Percentiles rank a stretch among this genome's conserved stretches.
Conservation (phyloP, 1,140 invertebrate species). For the Drosophila pseudoobscura region DNA sequence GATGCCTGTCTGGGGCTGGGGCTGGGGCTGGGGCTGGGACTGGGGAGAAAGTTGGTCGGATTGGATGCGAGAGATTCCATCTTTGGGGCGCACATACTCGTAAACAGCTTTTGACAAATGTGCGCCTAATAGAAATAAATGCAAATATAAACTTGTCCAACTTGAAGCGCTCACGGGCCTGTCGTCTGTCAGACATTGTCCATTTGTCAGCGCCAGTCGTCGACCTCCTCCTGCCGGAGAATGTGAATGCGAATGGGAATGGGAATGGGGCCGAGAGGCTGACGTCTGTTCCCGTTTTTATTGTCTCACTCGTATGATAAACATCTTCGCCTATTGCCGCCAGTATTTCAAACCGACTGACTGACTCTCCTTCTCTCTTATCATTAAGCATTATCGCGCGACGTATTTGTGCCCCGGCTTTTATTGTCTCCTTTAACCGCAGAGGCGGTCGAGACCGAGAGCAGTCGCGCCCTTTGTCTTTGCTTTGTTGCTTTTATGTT, state of each 20-base stretch:
- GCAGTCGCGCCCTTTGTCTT: constrained; percentile 41
- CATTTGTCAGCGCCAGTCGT: constrained; percentile 71
- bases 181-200: constrained; percentile 74
- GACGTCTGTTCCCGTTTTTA: constrained; percentile 72
- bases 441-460: constrained; percentile 22
- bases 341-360: constrained; percentile 56
- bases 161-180: constrained; percentile 60
- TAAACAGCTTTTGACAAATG: constrained; percentile 81
- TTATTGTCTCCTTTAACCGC: constrained; percentile 60
- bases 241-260: neutral
- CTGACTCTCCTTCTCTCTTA: constrained; percentile 49
- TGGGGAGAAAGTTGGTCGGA: neutral
- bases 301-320: constrained; percentile 79
- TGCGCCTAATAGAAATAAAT: constrained; percentile 81
- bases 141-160: constrained; percentile 82
- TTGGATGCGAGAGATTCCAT: neutral
- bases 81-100: constrained; percentile 45
- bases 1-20: constrained; percentile 27
- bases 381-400: constrained; percentile 78
- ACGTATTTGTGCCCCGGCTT: constrained; percentile 53
- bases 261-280: constrained; percentile 26
- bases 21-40: neutral
- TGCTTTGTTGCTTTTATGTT: constrained; percentile 80
- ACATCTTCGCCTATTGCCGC: constrained; percentile 78
- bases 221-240: constrained; percentile 19